Conservation (phyloP, 2,113 vertebrate species). For the Bubalus kerabau region DNA sequence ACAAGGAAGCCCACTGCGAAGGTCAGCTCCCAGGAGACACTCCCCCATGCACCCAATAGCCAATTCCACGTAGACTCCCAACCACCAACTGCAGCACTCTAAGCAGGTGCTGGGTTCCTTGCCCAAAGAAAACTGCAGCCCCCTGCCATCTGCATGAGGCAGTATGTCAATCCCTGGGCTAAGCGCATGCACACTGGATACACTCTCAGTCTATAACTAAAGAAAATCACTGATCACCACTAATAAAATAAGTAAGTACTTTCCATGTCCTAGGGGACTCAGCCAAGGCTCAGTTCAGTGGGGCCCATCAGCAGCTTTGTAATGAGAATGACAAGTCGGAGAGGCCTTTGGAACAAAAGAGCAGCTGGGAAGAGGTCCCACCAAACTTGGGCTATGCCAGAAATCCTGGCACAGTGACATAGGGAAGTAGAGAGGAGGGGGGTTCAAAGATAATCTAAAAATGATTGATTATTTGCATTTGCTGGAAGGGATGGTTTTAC, state of each 20-base stretch:
- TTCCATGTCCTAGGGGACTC: background rate
- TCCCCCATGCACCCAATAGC: background rate
- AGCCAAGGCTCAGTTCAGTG: background rate
- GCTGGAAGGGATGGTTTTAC: background rate
- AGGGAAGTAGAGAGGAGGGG: background rate
- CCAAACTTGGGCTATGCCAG: background rate
- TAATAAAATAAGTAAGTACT: slow-evolving; percentile 43
- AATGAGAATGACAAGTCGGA: background rate
- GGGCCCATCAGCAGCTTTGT: background rate
- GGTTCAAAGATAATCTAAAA: background rate
- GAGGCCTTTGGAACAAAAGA: background rate
- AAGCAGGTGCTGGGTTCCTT: background rate
- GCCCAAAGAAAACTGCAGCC: background rate
- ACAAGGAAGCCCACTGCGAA: background rate
- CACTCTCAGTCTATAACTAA: background rate
- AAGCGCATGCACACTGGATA: background rate
- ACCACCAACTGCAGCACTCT: background rate
- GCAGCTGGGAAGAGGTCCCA: background rate
- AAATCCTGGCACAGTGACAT: background rate
- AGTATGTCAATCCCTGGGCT: slow-evolving; percentile 30
- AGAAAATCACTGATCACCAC: background rate
- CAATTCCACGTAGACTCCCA: background rate
- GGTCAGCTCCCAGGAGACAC: background rate
- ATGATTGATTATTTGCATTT: background rate
- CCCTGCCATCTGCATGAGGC: slow-evolving; percentile 25